Conservation (phyloP, 2,888 invertebrate genomes). For the Brassicogethes aeneus region DNA sequence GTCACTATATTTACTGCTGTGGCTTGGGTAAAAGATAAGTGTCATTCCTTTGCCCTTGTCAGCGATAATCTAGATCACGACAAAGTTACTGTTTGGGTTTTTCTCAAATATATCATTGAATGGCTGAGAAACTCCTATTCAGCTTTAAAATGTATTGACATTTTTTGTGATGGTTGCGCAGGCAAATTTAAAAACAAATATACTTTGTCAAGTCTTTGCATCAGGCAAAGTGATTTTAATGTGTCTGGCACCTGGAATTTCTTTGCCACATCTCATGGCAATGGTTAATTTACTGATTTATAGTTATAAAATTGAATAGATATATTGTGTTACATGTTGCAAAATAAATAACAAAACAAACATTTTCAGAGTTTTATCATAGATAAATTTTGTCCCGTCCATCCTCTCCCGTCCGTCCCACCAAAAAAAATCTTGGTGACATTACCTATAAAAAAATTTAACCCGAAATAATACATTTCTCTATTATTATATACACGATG, state of each 20-base stretch:
- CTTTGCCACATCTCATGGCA: constrained; percentile 3
- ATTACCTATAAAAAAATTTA: too few species aligned
- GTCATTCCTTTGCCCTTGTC: constrained; percentile 3
- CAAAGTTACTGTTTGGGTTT: constrained; percentile 5
- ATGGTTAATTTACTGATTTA: too few species aligned
- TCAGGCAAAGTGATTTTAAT: constrained; percentile 1
- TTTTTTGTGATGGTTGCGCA: constrained; percentile 6
- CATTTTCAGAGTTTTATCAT: too few species aligned
- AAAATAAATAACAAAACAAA: too few species aligned
- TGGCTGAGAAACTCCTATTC: constrained; percentile 4
- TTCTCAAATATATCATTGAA: neutral
- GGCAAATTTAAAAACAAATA: constrained; percentile 2
- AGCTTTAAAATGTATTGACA: constrained; percentile 4
- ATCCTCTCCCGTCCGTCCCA: too few species aligned
- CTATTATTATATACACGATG: too few species aligned
- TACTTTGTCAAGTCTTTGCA: constrained; percentile 3
- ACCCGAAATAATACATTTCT: too few species aligned
- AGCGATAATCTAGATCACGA: constrained; percentile 5
- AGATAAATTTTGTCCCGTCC: too few species aligned
- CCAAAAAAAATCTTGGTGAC: too few species aligned
- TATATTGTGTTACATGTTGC: too few species aligned
- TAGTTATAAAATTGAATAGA: too few species aligned
- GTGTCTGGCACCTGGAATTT: constrained; percentile 5
- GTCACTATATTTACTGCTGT: constrained; percentile 5
- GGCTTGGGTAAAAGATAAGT: constrained; percentile 2